phyloP scores from a whole-genome alignment of 1,140 invertebrate species.

The Trichonephila inaurata region DNA sequence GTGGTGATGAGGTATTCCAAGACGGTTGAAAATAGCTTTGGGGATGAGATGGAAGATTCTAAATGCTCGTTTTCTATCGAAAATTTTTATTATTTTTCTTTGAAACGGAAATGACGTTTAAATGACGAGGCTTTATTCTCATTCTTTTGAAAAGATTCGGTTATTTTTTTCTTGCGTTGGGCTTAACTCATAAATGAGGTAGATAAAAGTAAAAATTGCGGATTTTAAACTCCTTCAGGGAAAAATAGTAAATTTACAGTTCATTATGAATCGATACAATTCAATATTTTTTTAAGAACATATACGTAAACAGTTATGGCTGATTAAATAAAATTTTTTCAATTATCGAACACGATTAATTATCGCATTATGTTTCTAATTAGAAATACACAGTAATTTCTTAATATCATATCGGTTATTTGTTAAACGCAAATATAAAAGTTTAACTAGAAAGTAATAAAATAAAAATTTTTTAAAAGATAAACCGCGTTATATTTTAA shows the following conservation, averaged over 20 bases:
- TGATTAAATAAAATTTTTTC: no score
- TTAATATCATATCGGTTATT: no score
- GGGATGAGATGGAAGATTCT: conserved; percentile 20
- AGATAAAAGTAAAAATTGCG: not conserved
- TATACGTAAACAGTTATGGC: no score
- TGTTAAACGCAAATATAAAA: no score
- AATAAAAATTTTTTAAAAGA: no score
- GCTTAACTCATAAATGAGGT: not conserved
- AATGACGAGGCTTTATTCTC: conserved; percentile 45
- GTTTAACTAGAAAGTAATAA: no score
- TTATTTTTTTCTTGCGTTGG: not conserved
- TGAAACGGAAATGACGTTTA: conserved; percentile 59
- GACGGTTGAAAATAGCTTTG: conserved; percentile 58
- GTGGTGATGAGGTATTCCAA: conserved; percentile 50
- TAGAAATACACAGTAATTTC: no score
- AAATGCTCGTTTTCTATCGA: not conserved
- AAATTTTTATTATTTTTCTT: conserved; percentile 36
- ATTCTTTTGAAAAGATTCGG: not conserved
- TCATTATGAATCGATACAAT: not conserved
- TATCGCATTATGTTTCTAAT: no score
- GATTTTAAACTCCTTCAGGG: not conserved
- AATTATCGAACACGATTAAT: no score
- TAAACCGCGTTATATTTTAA: no score
- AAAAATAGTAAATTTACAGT: not conserved
- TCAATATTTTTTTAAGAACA: not conserved